These are phyloP conservation scores for Hoplias malabaricus DNA, from an alignment of 2,113 vertebrate genomes.

Conservation along the genomic window DNA sequence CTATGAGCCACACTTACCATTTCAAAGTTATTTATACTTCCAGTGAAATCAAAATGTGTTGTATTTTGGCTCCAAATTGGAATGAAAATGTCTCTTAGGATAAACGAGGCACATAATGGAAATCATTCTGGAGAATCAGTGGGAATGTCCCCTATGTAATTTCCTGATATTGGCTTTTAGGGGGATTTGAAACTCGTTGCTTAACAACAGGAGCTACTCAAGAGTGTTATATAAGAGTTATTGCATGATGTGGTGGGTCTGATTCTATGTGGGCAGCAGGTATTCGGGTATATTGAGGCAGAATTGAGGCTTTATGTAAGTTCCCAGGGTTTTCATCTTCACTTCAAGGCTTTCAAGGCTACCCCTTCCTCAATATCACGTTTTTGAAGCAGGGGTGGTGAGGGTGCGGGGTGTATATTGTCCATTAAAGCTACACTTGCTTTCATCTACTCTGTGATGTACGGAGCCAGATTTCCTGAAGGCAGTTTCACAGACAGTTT, in stretches of 20 bases:
- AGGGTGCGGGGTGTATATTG: background rate
- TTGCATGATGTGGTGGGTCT: background rate
- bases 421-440: background rate
- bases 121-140: background rate
- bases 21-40: background rate
- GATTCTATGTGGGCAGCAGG: background rate
- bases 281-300: background rate
- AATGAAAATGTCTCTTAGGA: background rate
- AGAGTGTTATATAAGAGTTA: background rate
- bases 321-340: background rate
- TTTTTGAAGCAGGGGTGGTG: background rate
- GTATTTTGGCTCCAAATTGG: background rate
- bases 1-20: too few species aligned
- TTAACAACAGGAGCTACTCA: background rate
- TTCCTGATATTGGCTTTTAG: background rate
- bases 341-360: background rate
- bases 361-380: background rate
- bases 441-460: background rate
- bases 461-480: background rate
- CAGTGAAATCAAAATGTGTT: background rate
- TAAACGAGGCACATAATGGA: background rate
- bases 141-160: background rate
- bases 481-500: background rate
- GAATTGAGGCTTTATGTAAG: background rate
- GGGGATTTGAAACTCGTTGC: background rate